Evolutionary conservation across 2,797 vertebrate species (phyloP).

Genomic region (Margarornis squamiger): DNA sequence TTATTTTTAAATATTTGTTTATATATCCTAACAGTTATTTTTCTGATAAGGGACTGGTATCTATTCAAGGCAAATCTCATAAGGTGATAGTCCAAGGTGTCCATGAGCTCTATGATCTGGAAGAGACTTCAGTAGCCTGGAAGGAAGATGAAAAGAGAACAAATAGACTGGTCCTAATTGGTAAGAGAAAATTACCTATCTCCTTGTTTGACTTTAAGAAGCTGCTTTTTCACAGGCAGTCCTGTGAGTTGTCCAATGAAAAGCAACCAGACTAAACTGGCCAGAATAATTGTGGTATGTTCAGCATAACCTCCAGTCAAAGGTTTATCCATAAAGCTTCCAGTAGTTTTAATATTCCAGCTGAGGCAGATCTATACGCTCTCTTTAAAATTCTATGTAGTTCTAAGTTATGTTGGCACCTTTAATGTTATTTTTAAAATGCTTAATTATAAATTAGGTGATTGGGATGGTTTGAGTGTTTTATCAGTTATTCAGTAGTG

Average conservation of each 20-base stretch:
- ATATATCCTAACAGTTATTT: constrained; percentile 40
- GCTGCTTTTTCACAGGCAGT: not conserved
- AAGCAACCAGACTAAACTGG: not conserved
- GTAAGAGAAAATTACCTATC: constrained; percentile 65
- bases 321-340: not conserved
- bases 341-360: not conserved
- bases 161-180: constrained; percentile 91
- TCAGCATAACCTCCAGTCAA: not conserved
- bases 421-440: not conserved
- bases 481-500: not conserved
- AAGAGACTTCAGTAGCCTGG: constrained; percentile 89
- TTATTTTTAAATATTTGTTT: not conserved
- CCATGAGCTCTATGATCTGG: constrained; percentile 93
- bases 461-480: not conserved
- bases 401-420: not conserved
- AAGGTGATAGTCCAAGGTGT: constrained; percentile 94
- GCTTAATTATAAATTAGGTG: not conserved
- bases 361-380: not conserved
- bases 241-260: not conserved
- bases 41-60: constrained; percentile 87
- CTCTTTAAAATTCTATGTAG: not conserved
- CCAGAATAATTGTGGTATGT: not conserved
- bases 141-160: constrained; percentile 76
- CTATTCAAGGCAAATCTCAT: constrained; percentile 84
- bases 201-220: not conserved